Conservation (phyloP, 2,888 invertebrate genomes). For the Ashinkailepas kermadecensis region DNA sequence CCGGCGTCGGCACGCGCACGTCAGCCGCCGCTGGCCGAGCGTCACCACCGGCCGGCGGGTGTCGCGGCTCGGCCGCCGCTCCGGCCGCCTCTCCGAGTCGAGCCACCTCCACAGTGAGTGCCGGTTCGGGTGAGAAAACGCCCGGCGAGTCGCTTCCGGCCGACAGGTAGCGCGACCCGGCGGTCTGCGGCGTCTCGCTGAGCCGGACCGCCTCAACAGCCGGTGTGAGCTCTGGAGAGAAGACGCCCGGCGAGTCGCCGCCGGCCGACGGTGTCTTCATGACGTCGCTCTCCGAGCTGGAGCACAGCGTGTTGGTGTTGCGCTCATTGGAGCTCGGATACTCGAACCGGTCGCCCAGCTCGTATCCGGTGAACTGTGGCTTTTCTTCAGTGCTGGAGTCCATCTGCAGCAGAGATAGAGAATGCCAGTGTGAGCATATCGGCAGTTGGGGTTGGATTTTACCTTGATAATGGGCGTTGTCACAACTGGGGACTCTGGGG, state of each 20-base stretch:
- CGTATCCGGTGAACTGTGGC: not conserved
- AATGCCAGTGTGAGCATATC: too few species aligned
- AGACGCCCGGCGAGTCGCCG: constrained; percentile 3
- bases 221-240: not conserved
- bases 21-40: not conserved
- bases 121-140: not conserved
- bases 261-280: constrained; percentile 20
- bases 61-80: not conserved
- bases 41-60: not conserved
- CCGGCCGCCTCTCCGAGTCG: too few species aligned
- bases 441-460: too few species aligned
- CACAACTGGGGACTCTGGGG: too few species aligned
- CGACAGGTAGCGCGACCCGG: too few species aligned
- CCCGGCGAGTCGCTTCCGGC: constrained; percentile 8
- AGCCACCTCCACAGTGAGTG: not conserved
- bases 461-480: too few species aligned
- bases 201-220: not conserved
- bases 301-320: constrained; percentile 23
- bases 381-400: not conserved
- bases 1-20: not conserved
- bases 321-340: constrained; percentile 22
- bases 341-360: constrained; percentile 1
- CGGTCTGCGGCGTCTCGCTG: not conserved
- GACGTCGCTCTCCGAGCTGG: constrained; percentile 23
- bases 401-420: not conserved